Evolutionary conservation across 2,797 vertebrate species (phyloP).

Genomic region (Sebastes diploproa): DNA sequence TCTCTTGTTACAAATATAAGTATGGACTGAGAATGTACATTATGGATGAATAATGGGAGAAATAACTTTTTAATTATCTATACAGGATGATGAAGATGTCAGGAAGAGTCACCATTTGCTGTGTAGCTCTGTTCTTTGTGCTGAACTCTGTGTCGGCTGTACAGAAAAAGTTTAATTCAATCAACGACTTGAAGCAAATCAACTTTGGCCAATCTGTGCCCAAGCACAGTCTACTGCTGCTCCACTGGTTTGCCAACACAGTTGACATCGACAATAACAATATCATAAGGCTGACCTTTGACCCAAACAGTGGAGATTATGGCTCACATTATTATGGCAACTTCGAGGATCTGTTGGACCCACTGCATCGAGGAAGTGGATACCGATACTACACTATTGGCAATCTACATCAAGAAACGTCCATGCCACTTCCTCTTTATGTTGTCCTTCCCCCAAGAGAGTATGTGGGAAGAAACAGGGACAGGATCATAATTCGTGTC

Average conservation of each 20-base stretch:
- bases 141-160: constrained; percentile 43
- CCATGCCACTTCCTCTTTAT: constrained; percentile 45
- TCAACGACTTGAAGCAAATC: constrained; percentile 54
- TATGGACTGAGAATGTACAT: not conserved
- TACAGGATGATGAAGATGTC: constrained; percentile 46
- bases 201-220: constrained; percentile 52
- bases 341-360: constrained; percentile 50
- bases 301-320: constrained; percentile 51
- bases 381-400: constrained; percentile 68
- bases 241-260: constrained; percentile 71
- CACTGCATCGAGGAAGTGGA: constrained; percentile 11
- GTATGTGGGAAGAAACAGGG: constrained; percentile 41
- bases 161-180: constrained; percentile 22
- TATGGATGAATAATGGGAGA: not conserved
- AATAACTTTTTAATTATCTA: not conserved
- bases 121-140: constrained; percentile 28
- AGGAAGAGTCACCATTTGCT: not conserved
- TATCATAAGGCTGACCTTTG: constrained; percentile 48
- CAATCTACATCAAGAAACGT: constrained; percentile 32
- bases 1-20: not conserved
- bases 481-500: constrained; percentile 67
- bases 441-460: not conserved
- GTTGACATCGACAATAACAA: constrained; percentile 42
- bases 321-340: constrained; percentile 71
- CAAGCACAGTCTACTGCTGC: constrained; percentile 61